These are phyloP conservation scores for Hermaeophaga mercurialis DNA, from an alignment of 2,888 invertebrate species.

Conservation along the genomic window DNA sequence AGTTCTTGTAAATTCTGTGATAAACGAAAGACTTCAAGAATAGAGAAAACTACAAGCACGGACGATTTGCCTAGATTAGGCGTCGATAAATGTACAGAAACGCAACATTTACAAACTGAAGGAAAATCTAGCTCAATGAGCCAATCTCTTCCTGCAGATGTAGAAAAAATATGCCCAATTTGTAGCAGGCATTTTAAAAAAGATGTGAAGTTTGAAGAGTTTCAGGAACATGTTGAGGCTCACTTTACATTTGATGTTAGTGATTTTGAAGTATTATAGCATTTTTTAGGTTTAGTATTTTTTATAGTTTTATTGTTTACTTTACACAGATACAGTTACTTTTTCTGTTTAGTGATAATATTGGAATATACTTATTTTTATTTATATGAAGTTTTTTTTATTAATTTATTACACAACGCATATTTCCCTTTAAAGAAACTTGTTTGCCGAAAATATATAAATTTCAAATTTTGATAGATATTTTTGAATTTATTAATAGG, in stretches of 20 bases:
- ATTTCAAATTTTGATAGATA: too few species aligned
- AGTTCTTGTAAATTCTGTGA: constrained; percentile 35
- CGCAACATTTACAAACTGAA: constrained; percentile 18
- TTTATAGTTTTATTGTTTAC: background rate
- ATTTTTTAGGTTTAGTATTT: constrained; percentile 8
- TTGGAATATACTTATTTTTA: too few species aligned
- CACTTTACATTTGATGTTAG: constrained; percentile 69
- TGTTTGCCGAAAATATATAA: too few species aligned
- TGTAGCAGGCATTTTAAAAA: constrained; percentile 70
- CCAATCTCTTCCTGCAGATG: constrained; percentile 43
- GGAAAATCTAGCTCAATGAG: constrained; percentile 24
- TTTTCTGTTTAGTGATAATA: background rate
- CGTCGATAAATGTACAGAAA: constrained; percentile 42
- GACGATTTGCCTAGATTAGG: constrained; percentile 35
- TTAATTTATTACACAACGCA: too few species aligned
- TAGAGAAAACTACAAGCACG: constrained; percentile 40
- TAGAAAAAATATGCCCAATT: constrained; percentile 72
- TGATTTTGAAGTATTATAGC: constrained; percentile 44
- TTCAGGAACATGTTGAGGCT: constrained; percentile 76
- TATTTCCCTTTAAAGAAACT: too few species aligned
- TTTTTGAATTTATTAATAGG: too few species aligned
- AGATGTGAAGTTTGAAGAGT: constrained; percentile 65
- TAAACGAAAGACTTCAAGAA: constrained; percentile 29
- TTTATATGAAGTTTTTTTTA: too few species aligned
- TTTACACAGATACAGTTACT: background rate